A percentile compares a stretch with the other conserved stretches of the same genome.
These are phyloP conservation scores for Villa cingulata DNA, from an alignment of 2,888 invertebrate genomes.

Conservation along the genomic window DNA sequence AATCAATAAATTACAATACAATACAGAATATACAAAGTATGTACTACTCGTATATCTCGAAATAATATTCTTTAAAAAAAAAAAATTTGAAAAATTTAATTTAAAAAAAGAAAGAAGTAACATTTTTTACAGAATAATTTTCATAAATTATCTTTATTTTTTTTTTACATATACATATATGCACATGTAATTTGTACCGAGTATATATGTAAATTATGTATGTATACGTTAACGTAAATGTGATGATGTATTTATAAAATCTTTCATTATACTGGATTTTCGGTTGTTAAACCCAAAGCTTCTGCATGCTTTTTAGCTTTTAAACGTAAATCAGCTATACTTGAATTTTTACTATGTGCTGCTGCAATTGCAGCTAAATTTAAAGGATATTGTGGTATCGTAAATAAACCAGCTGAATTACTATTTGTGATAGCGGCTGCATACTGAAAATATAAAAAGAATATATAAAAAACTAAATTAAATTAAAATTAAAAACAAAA, in stretches of 20 bases:
- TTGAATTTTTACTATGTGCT: conserved; percentile 77
- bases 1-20: too few relatives aligned
- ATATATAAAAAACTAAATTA: neutral
- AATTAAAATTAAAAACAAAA: conserved; percentile 1
- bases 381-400: conserved; percentile 54
- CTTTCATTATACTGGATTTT: conserved; percentile 14
- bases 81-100: too few relatives aligned
- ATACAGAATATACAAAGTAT: too few relatives aligned
- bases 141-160: too few relatives aligned
- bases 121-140: too few relatives aligned
- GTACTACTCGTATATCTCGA: too few relatives aligned
- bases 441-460: conserved; percentile 33
- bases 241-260: neutral
- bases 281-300: conserved; percentile 47
- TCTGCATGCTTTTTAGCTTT: conserved; percentile 90
- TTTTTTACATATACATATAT: too few relatives aligned
- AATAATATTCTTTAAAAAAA: too few relatives aligned
- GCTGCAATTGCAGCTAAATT: conserved; percentile 69
- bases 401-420: conserved; percentile 43
- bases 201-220: too few relatives aligned
- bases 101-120: too few relatives aligned
- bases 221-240: too few relatives aligned
- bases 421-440: conserved; percentile 49
- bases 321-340: conserved; percentile 84
- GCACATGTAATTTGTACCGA: too few relatives aligned